Percentiles rank a stretch among this genome's conserved stretches.
These are phyloP conservation scores for Cosmopolites sordidus DNA, from an alignment of 2,888 invertebrate species.

Conservation along the genomic window DNA sequence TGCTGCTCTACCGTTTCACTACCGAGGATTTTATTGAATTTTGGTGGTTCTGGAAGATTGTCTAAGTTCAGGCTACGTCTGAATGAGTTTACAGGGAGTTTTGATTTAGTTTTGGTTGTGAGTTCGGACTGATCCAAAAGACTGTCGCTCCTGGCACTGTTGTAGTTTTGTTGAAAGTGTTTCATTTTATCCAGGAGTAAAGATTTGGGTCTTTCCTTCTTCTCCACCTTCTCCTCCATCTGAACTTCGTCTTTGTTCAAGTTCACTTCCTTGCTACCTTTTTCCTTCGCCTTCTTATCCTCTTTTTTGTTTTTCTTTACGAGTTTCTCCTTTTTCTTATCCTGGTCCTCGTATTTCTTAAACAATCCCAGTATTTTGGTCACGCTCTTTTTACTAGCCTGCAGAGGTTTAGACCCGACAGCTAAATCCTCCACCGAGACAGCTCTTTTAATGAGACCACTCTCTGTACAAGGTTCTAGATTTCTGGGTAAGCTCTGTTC, in stretches of 20 bases:
- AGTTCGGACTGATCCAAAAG: slow-evolving; percentile 21
- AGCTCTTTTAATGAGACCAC: slow-evolving; percentile 65
- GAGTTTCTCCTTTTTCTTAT: slow-evolving; percentile 39
- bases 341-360: slow-evolving; percentile 64
- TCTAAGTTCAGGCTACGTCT: slow-evolving; percentile 46
- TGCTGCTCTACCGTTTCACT: slow-evolving; percentile 25
- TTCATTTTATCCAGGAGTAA: slow-evolving; percentile 55
- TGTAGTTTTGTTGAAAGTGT: slow-evolving; percentile 49
- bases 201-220: slow-evolving; percentile 54
- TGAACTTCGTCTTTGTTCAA: neutral
- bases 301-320: slow-evolving; percentile 34
- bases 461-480: slow-evolving; percentile 54
- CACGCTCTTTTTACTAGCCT: slow-evolving; percentile 61
- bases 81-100: slow-evolving; percentile 43
- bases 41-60: slow-evolving; percentile 35
- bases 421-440: slow-evolving; percentile 68
- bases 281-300: slow-evolving; percentile 28
- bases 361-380: slow-evolving; percentile 75
- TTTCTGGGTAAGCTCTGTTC: slow-evolving; percentile 63
- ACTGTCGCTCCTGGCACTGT: slow-evolving; percentile 50
- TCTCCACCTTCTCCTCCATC: slow-evolving; percentile 33
- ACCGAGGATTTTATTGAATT: slow-evolving; percentile 29
- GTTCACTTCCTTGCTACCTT: slow-evolving; percentile 32
- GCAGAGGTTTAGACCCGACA: slow-evolving; percentile 47
- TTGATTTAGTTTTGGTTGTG: slow-evolving; percentile 39